These are phyloP conservation scores for Pseudoatta argentina DNA, from an alignment of 1,140 invertebrate genomes.

Conservation along the genomic window DNA sequence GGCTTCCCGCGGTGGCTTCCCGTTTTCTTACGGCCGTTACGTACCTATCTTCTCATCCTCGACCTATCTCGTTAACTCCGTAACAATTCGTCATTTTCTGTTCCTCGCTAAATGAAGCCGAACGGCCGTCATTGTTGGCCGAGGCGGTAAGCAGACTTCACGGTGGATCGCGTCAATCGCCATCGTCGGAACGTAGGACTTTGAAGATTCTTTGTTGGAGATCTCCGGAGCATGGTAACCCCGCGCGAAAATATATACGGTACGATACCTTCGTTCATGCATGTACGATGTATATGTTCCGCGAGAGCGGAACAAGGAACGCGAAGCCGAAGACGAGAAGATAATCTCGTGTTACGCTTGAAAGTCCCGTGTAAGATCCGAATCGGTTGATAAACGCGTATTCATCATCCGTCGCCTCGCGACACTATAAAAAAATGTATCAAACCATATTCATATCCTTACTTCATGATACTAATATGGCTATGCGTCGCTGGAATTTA, in stretches of 20 bases:
- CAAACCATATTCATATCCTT: background rate
- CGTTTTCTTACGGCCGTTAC: slow-evolving; percentile 45
- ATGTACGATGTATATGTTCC: background rate
- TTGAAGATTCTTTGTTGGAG: slow-evolving; percentile 41
- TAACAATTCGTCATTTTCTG: slow-evolving; percentile 49
- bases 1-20: slow-evolving; percentile 55
- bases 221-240: background rate
- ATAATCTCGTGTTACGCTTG: slow-evolving; percentile 11
- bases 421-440: background rate
- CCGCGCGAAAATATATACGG: slow-evolving; percentile 9
- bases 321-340: background rate
- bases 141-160: slow-evolving; percentile 7
- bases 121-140: slow-evolving; percentile 58
- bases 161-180: slow-evolving; percentile 29
- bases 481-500: background rate
- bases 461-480: background rate
- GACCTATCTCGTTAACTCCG: slow-evolving; percentile 43
- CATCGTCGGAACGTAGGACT: background rate
- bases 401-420: background rate
- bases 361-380: background rate
- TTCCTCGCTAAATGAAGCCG: slow-evolving; percentile 36
- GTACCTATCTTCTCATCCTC: slow-evolving; percentile 2
- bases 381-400: slow-evolving; percentile 16
- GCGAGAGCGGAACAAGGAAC: background rate
- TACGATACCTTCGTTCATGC: slow-evolving; percentile 10